Base-by-base conservation (phyloP, 64 coral and sea anemone genomes). In the Stylophora pistillata region DNA sequence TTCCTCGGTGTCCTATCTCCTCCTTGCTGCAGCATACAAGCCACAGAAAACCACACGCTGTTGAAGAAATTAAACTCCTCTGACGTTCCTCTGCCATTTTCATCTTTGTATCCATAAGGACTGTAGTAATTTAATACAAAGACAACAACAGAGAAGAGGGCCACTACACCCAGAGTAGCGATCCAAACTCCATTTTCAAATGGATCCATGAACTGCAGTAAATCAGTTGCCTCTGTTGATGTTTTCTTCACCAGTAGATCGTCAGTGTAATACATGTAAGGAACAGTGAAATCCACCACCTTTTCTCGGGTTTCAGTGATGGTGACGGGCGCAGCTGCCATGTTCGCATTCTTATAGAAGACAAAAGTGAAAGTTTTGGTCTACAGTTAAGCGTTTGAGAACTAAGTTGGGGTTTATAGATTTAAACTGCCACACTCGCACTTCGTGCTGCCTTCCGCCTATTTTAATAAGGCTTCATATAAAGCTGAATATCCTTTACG, bases 11-110 rank as follows among this genome's bases (percentile, higher is more conserved):
- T 77, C 30, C 85, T 74, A 16, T 94, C 87, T 13, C 31, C 87
- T 52, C 92, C 92, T 72, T 94, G 92, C 21, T 94, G 92, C 21
- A 94, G 62, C 92, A 94, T 73, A 47, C 66, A 82, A 13, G 60
- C 75, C 20, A 79, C 1, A n/a, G 88, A 17, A 79, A 89, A 89
- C 88, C 88, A 89, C 23, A 89, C 16, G 17, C 75, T 78, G 58
- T 89, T 81, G 61, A 78, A 71, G n/a, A 78, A 53, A 52, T 52
- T 89, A 30, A 81, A 80, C 33, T 89, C 76, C 21, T 79, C 64
- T 16, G 88, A 89, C 5, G 88, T 81, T 26, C 76, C 76, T 14
- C 12, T 73, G 21, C 77, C 77, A 27, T 58, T 1, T 15, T 80
- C 68, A 66, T 71, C 64, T 33, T 90, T 90, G 65, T 73, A 59